A percentile compares a stretch with the other conserved stretches of the same genome.
Conservation (phyloP, 2,797 vertebrate species). For the Syndactyla subalaris region DNA sequence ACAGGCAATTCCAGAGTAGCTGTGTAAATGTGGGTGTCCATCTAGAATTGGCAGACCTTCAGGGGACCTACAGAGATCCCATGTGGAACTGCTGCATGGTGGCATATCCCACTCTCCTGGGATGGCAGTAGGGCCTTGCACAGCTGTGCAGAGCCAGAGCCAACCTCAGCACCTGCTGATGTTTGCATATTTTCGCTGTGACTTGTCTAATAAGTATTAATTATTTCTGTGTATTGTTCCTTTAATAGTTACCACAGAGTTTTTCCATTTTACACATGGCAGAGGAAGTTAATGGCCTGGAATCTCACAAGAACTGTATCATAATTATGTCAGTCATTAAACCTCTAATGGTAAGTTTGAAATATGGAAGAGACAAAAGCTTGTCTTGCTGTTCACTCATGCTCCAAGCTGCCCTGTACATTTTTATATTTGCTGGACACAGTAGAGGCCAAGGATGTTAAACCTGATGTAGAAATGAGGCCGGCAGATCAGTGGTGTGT, state of each 20-base stretch:
- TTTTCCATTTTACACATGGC: slow-evolving; percentile 7
- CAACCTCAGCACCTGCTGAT: not conserved
- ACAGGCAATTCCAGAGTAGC: not conserved
- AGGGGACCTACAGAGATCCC: not conserved
- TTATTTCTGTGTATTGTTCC: not conserved
- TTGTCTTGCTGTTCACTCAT: fast-evolving
- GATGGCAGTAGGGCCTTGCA: not conserved
- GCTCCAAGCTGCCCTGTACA: not conserved
- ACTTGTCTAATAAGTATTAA: not conserved
- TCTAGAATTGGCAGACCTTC: not conserved
- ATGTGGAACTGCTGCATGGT: not conserved
- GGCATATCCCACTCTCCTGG: not conserved
- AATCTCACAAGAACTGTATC: slow-evolving; percentile 3
- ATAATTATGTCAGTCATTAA: slow-evolving; percentile 32
- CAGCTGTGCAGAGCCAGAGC: not conserved
- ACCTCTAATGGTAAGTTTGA: not conserved
- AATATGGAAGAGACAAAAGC: not conserved
- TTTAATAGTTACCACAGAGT: not conserved
- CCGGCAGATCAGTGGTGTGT: not conserved
- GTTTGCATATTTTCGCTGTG: not conserved
- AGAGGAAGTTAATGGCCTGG: slow-evolving; percentile 4
- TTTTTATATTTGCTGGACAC: not conserved
- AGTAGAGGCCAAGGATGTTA: not conserved
- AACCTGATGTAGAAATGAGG: not conserved
- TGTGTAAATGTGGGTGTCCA: not conserved